Evolutionary conservation across 2,888 invertebrate species (phyloP), one percentile per base, ranked within the genome.

Genomic region (Eretmocerus hayati): DNA sequence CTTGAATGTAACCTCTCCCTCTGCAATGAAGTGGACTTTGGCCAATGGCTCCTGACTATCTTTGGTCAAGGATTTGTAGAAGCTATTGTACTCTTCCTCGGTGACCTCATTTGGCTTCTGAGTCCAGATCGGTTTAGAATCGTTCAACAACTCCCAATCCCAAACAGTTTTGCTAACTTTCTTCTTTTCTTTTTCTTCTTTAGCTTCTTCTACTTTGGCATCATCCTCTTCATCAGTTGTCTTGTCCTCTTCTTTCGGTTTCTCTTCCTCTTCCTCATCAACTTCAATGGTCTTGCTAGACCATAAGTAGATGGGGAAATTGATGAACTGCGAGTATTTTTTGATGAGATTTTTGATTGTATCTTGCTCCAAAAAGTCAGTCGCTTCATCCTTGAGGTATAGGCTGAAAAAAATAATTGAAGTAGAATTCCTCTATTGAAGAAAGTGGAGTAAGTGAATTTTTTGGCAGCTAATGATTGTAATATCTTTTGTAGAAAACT

Each of bases 271-370:
- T 35, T 77, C 75, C 33, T 77, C 78, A 15, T 80, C 80, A 22
- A 79, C 78, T 65, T 71, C 60, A 4, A 70, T 42, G 4, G 62
- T 63, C 67, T 81, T 82, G 64, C 81, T 82, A 37, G 87, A 82
- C 96, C 96, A 99, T 71, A 99, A 74, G 74, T 87, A 87, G 71
- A 99, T 99, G 53, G 93, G 91, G 81, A 99, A 99, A 75, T 96
- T 99, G 72, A 99, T 99, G 75, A 99, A 99, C 77, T 99, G 97
- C 5, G 95, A 95, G 76, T 99, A 99, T 74, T 97, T 99, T 75
- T 88, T 89, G 54, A 99, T 88, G 52, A 99, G 79, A 61, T 85
- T 84, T 63, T 86, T 86, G 59, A 99, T 80, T 1, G 93, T 93
- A 65, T 90, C 87, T 56, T 88, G 81, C 73, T 99, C 95, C 64